phyloP scores from a whole-genome alignment of 2,113 vertebrate species.

The Colaptes auratus region DNA sequence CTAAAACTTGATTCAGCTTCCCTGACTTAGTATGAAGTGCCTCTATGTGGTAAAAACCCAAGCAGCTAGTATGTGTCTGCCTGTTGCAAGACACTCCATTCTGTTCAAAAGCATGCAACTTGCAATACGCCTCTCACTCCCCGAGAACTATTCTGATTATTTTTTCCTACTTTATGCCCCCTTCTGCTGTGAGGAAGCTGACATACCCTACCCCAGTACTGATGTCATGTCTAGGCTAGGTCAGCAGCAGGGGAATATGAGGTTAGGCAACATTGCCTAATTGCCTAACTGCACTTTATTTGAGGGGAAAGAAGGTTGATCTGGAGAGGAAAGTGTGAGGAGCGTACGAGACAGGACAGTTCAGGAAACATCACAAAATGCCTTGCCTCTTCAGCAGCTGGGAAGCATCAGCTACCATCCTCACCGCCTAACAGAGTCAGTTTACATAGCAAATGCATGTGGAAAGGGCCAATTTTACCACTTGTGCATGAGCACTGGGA shows the following conservation, averaged over 20 bases:
- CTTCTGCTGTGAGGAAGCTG: neutral
- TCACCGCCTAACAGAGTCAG: neutral
- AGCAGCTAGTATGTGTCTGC: neutral
- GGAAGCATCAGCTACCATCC: constrained; percentile 2
- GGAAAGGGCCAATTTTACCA: neutral
- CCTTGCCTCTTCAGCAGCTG: neutral
- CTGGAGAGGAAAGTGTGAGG: neutral
- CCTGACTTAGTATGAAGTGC: neutral
- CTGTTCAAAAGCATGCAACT: neutral
- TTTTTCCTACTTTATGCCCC: neutral
- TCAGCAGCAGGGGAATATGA: neutral
- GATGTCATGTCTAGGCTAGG: neutral
- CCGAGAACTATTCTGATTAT: neutral
- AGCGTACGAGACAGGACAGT: neutral
- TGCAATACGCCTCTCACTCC: neutral
- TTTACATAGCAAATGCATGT: neutral
- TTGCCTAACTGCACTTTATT: neutral
- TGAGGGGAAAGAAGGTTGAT: neutral
- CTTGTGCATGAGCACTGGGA: neutral
- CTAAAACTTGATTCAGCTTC: neutral
- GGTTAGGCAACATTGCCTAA: neutral
- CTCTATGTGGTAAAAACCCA: neutral
- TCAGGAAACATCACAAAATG: neutral
- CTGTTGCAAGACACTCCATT: neutral
- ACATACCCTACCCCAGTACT: neutral